Evolutionary conservation across 2,797 vertebrate genomes (phyloP).

Genomic region (Pogonophryne albipinna): DNA sequence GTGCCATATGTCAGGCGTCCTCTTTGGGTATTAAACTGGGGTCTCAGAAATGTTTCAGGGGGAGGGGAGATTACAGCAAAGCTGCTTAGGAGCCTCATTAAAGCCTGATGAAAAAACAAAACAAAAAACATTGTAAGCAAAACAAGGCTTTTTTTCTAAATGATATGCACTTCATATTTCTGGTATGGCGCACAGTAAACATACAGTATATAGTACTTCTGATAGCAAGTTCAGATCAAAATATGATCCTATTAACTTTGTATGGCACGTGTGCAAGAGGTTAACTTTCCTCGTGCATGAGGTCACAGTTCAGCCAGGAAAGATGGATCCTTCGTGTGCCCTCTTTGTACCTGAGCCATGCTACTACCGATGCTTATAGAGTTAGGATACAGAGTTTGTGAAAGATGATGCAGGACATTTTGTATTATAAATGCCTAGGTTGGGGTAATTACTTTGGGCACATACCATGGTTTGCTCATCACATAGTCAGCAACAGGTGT

Average conservation of each 20-base stretch:
- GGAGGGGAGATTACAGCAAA: slow-evolving; percentile 71
- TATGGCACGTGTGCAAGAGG: slow-evolving; percentile 7
- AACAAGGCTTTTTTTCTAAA: slow-evolving; percentile 6
- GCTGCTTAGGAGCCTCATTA: slow-evolving; percentile 73
- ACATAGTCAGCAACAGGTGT: neutral
- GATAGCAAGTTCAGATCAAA: slow-evolving; percentile 7
- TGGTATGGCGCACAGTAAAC: neutral
- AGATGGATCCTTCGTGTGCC: neutral
- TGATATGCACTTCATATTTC: neutral
- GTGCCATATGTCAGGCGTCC: slow-evolving; percentile 74
- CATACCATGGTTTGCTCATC: neutral
- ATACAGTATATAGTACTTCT: neutral
- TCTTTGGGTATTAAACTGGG: slow-evolving; percentile 58
- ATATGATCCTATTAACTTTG: slow-evolving; percentile 18
- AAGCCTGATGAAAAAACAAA: slow-evolving; percentile 45
- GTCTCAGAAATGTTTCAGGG: slow-evolving; percentile 65
- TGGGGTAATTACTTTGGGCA: neutral
- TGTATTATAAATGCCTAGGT: neutral
- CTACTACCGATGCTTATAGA: neutral
- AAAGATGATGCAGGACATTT: neutral
- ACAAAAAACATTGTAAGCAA: slow-evolving; percentile 14
- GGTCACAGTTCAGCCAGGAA: neutral
- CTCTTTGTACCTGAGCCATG: neutral
- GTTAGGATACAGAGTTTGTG: neutral
- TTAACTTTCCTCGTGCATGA: slow-evolving; percentile 17